A percentile compares a stretch with the other conserved stretches of the same genome.
Evolutionary conservation across 1,140 invertebrate species (phyloP).

Genomic region (Bombus difficillimus): DNA sequence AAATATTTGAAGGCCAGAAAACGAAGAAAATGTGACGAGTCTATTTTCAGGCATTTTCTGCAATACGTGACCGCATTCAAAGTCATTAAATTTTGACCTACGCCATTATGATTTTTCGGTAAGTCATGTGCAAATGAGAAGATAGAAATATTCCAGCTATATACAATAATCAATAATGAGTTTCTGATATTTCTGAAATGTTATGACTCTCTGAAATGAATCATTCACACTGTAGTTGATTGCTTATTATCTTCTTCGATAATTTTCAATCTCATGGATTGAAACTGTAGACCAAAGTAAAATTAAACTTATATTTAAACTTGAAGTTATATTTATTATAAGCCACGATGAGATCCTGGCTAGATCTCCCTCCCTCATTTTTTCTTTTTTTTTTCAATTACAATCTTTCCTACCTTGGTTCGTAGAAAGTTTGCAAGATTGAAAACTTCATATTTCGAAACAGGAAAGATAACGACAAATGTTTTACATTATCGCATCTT

Average conservation of each 20-base stretch:
- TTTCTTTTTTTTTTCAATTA: background rate
- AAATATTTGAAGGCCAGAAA: too few relatives aligned
- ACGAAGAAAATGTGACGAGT: too few relatives aligned
- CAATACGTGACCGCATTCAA: too few relatives aligned
- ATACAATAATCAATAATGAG: too few relatives aligned
- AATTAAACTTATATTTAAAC: background rate
- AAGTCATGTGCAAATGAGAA: background rate
- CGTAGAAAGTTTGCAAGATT: background rate
- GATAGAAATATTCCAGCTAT: background rate
- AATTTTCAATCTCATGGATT: background rate
- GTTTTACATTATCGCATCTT: background rate
- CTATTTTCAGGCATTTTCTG: too few relatives aligned
- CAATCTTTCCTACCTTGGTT: background rate
- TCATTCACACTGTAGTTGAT: background rate
- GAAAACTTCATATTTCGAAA: background rate
- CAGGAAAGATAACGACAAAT: background rate
- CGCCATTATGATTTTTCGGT: too few relatives aligned
- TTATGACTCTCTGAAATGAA: background rate
- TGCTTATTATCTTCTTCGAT: background rate
- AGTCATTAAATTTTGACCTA: too few relatives aligned
- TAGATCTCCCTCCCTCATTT: background rate
- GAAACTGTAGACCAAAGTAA: background rate
- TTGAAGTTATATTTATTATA: too few relatives aligned
- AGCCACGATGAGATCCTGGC: too few relatives aligned
- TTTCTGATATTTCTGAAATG: too few relatives aligned